These are phyloP conservation scores for Falco punctatus DNA, from an alignment of 2,113 vertebrate genomes.

Conservation along the genomic window DNA sequence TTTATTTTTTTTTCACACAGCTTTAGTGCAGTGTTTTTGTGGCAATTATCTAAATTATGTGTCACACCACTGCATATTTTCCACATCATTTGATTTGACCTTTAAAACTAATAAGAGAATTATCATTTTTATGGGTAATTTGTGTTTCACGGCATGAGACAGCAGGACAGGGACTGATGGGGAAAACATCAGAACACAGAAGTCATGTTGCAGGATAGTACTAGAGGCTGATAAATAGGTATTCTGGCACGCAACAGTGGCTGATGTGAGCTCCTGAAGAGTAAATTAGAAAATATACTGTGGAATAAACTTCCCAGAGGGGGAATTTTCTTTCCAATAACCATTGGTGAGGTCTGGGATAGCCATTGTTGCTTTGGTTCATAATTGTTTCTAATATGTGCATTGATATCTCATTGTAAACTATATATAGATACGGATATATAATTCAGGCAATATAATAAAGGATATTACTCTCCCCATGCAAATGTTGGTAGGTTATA, in stretches of 20 bases:
- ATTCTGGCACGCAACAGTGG: neutral
- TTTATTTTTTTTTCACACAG: neutral
- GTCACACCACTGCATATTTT: slow-evolving; percentile 44
- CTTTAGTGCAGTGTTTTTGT: slow-evolving; percentile 7
- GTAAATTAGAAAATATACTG: neutral
- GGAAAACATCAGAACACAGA: neutral
- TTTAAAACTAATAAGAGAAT: slow-evolving; percentile 66
- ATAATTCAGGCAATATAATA: neutral
- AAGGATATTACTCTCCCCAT: neutral
- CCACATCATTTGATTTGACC: slow-evolving; percentile 61
- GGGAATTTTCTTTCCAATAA: neutral
- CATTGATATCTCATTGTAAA: neutral
- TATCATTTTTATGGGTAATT: slow-evolving; percentile 61
- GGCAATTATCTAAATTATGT: slow-evolving; percentile 59
- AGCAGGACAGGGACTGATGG: neutral
- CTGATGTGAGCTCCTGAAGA: neutral
- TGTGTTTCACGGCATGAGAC: slow-evolving; percentile 19
- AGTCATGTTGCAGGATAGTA: neutral
- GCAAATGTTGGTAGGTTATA: neutral
- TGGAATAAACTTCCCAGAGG: neutral
- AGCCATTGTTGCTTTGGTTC: neutral
- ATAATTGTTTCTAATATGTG: neutral
- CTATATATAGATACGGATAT: neutral
- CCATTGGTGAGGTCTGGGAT: neutral
- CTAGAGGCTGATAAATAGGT: neutral